Conservation (phyloP, 2,888 invertebrate genomes). For the Nemotelus pantherinus region DNA sequence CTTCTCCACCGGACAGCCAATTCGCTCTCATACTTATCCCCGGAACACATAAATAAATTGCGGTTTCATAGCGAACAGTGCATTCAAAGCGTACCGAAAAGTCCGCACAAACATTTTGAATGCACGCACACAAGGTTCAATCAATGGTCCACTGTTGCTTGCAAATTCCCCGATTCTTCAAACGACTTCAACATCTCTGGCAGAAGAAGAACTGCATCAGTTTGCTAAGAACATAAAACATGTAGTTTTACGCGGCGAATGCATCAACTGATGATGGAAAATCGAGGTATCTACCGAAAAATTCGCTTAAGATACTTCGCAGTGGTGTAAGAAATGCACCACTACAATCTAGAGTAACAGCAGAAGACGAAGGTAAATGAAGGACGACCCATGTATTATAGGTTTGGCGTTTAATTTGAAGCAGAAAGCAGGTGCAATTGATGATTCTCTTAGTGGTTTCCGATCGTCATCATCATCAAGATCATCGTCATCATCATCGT, state of each 20-base stretch:
- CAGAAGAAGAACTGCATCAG: no score
- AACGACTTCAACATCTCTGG: no score
- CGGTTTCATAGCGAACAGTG: no score
- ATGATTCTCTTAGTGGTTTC: not conserved
- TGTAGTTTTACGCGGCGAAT: not conserved
- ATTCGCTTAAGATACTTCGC: not conserved
- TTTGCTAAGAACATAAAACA: not conserved
- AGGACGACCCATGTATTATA: not conserved
- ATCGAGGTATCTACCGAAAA: not conserved
- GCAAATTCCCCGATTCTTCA: no score
- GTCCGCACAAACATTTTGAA: no score
- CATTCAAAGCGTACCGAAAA: no score
- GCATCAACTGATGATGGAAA: not conserved
- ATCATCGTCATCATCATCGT: not conserved
- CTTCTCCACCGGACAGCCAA: no score
- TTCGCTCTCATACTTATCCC: no score
- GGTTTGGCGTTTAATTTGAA: not conserved
- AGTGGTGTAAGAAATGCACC: not conserved
- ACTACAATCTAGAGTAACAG: not conserved
- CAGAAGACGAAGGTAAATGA: not conserved
- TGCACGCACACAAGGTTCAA: no score
- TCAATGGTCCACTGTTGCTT: no score
- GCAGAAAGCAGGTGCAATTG: constrained; percentile 14
- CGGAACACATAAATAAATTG: no score
- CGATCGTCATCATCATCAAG: no score